phyloP scores from a whole-genome alignment of 1,140 invertebrate species.

The Temnothorax longispinosus region DNA sequence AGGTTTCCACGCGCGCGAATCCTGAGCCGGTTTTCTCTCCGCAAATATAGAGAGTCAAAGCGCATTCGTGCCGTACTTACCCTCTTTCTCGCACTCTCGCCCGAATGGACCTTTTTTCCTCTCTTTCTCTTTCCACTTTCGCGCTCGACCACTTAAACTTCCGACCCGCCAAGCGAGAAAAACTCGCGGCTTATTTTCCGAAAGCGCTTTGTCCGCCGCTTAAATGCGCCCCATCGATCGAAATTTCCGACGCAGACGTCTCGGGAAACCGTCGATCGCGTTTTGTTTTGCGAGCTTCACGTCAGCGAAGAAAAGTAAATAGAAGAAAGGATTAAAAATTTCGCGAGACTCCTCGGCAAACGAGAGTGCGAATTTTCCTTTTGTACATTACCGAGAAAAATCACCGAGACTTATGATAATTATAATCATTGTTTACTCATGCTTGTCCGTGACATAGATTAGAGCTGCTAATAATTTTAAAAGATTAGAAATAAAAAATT shows the following conservation, averaged over 20 bases:
- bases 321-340: background rate
- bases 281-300: slow-evolving; percentile 37
- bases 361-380: background rate
- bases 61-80: slow-evolving; percentile 45
- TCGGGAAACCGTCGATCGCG: slow-evolving; percentile 36
- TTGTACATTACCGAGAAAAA: background rate
- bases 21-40: slow-evolving; percentile 18
- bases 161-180: slow-evolving; percentile 42
- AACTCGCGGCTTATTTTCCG: slow-evolving; percentile 60
- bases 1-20: slow-evolving; percentile 63
- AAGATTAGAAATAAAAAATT: background rate
- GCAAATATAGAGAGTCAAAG: slow-evolving; percentile 58
- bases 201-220: slow-evolving; percentile 54
- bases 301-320: background rate
- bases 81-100: slow-evolving; percentile 2
- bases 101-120: background rate
- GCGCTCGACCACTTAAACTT: slow-evolving; percentile 51
- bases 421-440: background rate
- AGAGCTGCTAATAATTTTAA: background rate
- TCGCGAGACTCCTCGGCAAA: background rate
- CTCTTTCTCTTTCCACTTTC: slow-evolving; percentile 18
- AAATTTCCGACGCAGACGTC: slow-evolving; percentile 42
- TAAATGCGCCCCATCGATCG: slow-evolving; percentile 30
- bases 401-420: background rate
- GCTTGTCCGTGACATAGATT: background rate